Conservation (phyloP, 2,888 invertebrate genomes). For the Mactromeris polynyma region DNA sequence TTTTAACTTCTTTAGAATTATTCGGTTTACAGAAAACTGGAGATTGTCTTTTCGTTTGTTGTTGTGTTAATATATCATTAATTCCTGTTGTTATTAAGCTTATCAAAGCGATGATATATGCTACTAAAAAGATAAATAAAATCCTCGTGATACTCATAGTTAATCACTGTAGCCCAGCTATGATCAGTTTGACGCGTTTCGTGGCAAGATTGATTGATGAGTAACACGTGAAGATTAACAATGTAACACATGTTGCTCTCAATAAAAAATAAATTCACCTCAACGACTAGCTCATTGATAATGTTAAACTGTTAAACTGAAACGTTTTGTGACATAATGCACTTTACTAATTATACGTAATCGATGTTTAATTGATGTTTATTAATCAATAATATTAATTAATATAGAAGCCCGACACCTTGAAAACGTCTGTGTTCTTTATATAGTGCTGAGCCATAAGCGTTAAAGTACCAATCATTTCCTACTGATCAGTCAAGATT, state of each 20-base stretch:
- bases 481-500: too few species aligned
- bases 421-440: too few species aligned
- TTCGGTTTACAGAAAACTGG: neutral
- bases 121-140: neutral
- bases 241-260: neutral
- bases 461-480: too few species aligned
- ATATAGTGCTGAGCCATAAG: too few species aligned
- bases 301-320: too few species aligned
- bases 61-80: neutral
- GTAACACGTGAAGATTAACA: neutral
- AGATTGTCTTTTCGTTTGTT: neutral
- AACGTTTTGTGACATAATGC: too few species aligned
- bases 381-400: too few species aligned
- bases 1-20: neutral
- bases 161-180: neutral
- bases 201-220: neutral
- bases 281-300: neutral
- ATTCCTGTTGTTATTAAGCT: neutral
- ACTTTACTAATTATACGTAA: too few species aligned
- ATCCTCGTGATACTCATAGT: neutral
- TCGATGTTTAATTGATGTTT: too few species aligned
- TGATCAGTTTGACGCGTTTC: neutral
- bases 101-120: neutral
- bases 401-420: too few species aligned
- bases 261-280: neutral